Evolutionary conservation across 2,113 vertebrate genomes (phyloP), one percentile per base, ranked within the genome.

Genomic region (Etia nguti): DNA sequence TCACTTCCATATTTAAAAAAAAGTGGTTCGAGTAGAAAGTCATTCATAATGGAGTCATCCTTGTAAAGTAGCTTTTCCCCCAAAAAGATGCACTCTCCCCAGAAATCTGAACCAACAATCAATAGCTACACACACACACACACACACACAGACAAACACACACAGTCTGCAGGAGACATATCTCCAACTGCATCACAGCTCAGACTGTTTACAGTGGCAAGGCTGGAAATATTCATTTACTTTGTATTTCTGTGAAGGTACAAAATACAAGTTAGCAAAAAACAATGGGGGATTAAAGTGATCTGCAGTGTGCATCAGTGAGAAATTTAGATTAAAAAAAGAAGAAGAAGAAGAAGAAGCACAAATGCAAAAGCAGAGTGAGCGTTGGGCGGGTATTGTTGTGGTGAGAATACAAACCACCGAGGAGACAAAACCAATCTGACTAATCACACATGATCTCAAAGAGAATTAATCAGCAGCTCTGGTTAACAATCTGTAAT

Each of bases 381-480:
- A 86, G 84, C 57, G 18, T n/a, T 50, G 90, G 60, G 83, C n/a
- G 56, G 46, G 83, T 60, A 70, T 84, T 88, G 89, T 90, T 91
- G 93, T 91, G 86, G 86, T 85, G 89, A 88, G 90, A 89, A 90
- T 56, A 70, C 85, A 93, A 90, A 89, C 90, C 89, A 82, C 85
- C 1, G 79, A 90, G 79, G 88, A 91, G 90, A 92, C 88, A 83
- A 87, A 93, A 92, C 83, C 86, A 89, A 90, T 91, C 90, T 75
- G 85, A 92, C 88, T 90, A 93, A 92, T 93, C 91, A 84, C 85
- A 93, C 84, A 91, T 86, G 86, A 92, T 92, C 91, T 93, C 90
- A 90, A 89, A 91, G 89, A 86, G 89, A 93, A 94, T 93, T 93
- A 89, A 93, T 93, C 90, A 93, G 89, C 92, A 85, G 90, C 91